These are phyloP conservation scores for Neomorphus geoffroyi DNA, from an alignment of 2,797 vertebrate genomes.

Conservation along the genomic window DNA sequence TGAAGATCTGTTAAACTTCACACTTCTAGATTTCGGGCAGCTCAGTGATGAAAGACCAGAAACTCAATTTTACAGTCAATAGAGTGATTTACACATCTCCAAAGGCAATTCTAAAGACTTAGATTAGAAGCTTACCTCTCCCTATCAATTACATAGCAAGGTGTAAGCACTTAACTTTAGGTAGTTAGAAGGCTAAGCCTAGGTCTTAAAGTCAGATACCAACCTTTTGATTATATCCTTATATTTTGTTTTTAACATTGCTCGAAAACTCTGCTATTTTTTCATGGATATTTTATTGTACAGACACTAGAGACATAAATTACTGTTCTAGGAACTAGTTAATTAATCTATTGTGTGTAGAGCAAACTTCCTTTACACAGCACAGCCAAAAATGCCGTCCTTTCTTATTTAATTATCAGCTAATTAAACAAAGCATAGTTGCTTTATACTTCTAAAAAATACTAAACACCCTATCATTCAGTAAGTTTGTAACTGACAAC, in stretches of 20 bases:
- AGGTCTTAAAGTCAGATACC: neutral
- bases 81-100: neutral
- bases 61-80: neutral
- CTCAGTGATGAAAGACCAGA: neutral
- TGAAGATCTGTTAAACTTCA: neutral
- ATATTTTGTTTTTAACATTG: neutral
- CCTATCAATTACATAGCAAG: neutral
- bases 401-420: constrained; percentile 58
- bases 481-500: neutral
- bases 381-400: constrained; percentile 11
- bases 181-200: neutral
- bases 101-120: neutral
- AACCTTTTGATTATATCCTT: neutral
- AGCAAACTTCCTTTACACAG: constrained; percentile 29
- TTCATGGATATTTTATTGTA: neutral
- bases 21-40: neutral
- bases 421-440: constrained; percentile 56
- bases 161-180: neutral
- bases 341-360: constrained; percentile 57
- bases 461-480: neutral
- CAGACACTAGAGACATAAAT: constrained; percentile 10
- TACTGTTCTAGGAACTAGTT: constrained; percentile 51
- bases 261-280: neutral
- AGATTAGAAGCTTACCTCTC: neutral
- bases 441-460: constrained; percentile 13